Conservation (phyloP, 2,113 vertebrate species). For the Mola mola region DNA sequence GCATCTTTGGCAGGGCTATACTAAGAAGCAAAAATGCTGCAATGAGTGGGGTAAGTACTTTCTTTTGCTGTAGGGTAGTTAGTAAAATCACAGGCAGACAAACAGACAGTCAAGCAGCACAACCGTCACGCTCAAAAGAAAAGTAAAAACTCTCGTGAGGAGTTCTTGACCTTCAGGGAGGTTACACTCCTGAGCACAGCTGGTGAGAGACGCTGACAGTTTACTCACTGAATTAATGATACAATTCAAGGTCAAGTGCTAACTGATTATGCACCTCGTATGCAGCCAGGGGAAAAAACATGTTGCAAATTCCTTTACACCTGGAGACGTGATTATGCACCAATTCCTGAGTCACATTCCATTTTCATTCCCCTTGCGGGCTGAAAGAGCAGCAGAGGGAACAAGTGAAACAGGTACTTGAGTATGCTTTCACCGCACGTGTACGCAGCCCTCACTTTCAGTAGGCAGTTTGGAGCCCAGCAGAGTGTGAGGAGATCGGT, state of each 20-base stretch:
- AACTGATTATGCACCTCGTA: conserved; percentile 70
- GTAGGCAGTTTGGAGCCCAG: conserved; percentile 52
- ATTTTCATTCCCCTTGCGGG: conserved; percentile 17
- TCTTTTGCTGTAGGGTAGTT: too few species aligned
- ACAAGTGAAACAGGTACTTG: neutral
- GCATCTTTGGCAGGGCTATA: too few species aligned
- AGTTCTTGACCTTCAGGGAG: conserved; percentile 68
- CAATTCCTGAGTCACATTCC: conserved; percentile 51
- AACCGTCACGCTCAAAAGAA: neutral
- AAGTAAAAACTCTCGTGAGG: conserved; percentile 47
- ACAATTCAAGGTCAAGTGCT: conserved; percentile 77
- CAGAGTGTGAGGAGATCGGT: conserved; percentile 73
- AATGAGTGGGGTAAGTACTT: too few species aligned
- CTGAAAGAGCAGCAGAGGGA: conserved; percentile 15
- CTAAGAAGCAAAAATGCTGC: too few species aligned
- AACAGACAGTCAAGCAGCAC: neutral
- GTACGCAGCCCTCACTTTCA: conserved; percentile 28
- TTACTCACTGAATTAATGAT: conserved; percentile 77
- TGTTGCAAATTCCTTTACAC: conserved; percentile 63
- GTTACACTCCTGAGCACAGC: conserved; percentile 70
- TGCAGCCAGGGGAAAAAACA: conserved; percentile 53
- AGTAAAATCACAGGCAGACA: conserved; percentile 1
- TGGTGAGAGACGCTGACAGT: conserved; percentile 72
- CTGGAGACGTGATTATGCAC: conserved; percentile 67
- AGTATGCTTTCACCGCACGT: conserved; percentile 17